A percentile compares a stretch with the other conserved stretches of the same genome.
Conservation (phyloP, 2,888 invertebrate genomes). For the Eupithecia vulgata region DNA sequence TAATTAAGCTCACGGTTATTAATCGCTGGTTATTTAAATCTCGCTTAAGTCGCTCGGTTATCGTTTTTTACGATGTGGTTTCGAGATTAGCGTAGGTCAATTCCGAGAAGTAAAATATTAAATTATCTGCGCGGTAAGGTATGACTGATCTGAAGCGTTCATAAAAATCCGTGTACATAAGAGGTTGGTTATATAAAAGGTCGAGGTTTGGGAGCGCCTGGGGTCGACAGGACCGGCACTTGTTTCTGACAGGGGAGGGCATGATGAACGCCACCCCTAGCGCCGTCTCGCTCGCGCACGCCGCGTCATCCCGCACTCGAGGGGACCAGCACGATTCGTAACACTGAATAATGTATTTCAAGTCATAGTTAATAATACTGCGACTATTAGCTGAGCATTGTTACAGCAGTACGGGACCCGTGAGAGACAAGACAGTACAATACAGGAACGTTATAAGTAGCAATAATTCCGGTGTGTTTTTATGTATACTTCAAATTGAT, state of each 20-base stretch:
- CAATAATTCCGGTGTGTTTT: constrained; percentile 71
- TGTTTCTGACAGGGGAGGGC: constrained; percentile 80
- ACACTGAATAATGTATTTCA: constrained; percentile 80
- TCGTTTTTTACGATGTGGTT: constrained; percentile 76
- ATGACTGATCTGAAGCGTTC: constrained; percentile 57
- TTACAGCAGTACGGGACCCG: constrained; percentile 27
- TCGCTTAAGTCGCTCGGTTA: constrained; percentile 64
- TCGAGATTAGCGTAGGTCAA: constrained; percentile 71
- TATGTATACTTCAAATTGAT: constrained; percentile 75
- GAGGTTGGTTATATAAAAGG: constrained; percentile 55
- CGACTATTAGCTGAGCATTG: constrained; percentile 24
- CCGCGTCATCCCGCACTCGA: constrained; percentile 72
- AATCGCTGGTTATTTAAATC: constrained; percentile 79
- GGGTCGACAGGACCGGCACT: constrained; percentile 78
- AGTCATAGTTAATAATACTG: constrained; percentile 63
- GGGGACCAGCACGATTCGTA: constrained; percentile 80
- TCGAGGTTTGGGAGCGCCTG: constrained; percentile 72
- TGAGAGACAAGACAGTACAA: constrained; percentile 54
- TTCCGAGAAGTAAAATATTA: constrained; percentile 76
- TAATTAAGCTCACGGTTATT: constrained; percentile 75
- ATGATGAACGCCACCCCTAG: constrained; percentile 76
- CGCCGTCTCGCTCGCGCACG: constrained; percentile 59
- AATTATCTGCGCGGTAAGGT: constrained; percentile 53
- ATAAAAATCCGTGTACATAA: constrained; percentile 34
- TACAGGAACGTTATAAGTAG: constrained; percentile 64